phyloP scores from a whole-genome alignment of 2,888 invertebrate species.

The Pantelozetes paolii region DNA sequence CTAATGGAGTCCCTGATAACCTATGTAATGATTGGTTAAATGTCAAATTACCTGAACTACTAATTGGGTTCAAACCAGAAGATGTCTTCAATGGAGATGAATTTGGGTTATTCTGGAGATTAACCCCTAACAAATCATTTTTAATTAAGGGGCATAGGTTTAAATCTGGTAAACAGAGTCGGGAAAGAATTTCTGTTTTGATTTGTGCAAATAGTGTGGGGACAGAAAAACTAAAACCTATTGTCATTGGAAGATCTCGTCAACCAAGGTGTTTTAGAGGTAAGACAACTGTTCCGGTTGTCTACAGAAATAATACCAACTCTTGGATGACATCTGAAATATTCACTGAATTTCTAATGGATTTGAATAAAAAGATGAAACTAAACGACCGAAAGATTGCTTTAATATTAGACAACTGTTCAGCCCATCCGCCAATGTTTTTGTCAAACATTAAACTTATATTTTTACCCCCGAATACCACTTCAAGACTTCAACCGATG shows the following conservation, averaged over 20 bases:
- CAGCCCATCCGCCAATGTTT: too few species aligned
- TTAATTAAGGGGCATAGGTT: not conserved
- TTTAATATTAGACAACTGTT: constrained; percentile 23
- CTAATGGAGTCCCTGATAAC: too few species aligned
- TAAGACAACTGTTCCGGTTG: constrained; percentile 6
- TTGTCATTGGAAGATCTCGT: not conserved
- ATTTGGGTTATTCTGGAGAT: constrained; percentile 5
- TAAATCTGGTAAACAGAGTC: not conserved
- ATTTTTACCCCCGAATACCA: constrained; percentile 32
- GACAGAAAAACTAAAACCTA: not conserved
- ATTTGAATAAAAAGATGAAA: not conserved
- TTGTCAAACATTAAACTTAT: constrained; percentile 20
- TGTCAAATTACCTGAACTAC: not conserved
- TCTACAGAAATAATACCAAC: not conserved
- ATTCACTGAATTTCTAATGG: not conserved
- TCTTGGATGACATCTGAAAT: constrained; percentile 29
- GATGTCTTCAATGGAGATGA: constrained; percentile 26
- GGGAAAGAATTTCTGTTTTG: constrained; percentile 12
- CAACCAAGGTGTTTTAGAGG: not conserved
- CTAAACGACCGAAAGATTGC: not conserved
- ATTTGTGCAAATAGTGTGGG: not conserved
- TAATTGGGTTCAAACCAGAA: not conserved
- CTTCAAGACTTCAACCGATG: constrained; percentile 23
- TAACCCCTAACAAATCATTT: not conserved
- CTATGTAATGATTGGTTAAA: constrained; percentile 5